phyloP scores from a whole-genome alignment of 2,888 invertebrate genomes.

The Stictocephala bisonia region DNA sequence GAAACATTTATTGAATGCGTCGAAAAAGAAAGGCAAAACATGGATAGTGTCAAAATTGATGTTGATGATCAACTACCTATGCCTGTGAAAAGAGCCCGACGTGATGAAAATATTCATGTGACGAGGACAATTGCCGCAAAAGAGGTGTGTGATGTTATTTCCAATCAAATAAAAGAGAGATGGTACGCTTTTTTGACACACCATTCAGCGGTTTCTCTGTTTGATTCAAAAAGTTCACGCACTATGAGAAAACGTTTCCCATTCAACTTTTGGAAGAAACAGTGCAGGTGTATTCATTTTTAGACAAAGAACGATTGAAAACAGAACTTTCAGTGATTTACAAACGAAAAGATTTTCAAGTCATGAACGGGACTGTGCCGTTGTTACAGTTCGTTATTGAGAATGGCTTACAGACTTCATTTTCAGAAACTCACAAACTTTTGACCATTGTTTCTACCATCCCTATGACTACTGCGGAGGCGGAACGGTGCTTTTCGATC shows the following conservation, averaged over 20 bases:
- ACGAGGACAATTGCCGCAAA: not conserved
- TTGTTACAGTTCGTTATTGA: not conserved
- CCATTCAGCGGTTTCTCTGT: not conserved
- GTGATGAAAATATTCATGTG: not conserved
- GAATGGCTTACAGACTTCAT: conserved; percentile 52
- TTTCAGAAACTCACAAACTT: conserved; percentile 58
- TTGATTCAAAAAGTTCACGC: too few species aligned
- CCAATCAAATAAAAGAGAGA: not conserved
- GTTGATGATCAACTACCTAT: not conserved
- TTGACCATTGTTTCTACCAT: conserved; percentile 52
- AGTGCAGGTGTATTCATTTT: not conserved
- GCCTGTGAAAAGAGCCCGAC: not conserved
- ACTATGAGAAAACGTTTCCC: not conserved
- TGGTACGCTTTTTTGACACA: not conserved
- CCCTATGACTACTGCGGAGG: conserved; percentile 54
- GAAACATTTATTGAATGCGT: not conserved
- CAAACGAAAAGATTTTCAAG: not conserved
- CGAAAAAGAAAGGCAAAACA: not conserved
- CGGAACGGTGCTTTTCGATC: conserved; percentile 57
- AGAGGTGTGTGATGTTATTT: not conserved
- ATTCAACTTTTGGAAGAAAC: not conserved
- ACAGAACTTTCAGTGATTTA: conserved; percentile 15
- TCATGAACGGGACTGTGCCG: not conserved
- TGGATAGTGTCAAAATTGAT: not conserved
- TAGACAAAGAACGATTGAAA: not conserved